phyloP scores from a whole-genome alignment of 2,888 invertebrate species.

The Choreutis nemorana region DNA sequence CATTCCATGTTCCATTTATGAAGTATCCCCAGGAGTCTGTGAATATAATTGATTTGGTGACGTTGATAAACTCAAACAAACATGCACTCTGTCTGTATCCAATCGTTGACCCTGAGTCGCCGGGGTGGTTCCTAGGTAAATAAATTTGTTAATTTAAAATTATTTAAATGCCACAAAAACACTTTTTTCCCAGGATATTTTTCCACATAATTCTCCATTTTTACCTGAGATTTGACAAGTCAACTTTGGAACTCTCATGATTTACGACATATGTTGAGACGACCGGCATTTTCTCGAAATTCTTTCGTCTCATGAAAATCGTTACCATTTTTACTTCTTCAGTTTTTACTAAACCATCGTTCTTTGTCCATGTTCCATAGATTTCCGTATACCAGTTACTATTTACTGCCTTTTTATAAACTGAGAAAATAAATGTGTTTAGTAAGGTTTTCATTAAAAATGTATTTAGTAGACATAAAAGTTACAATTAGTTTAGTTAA shows the following conservation, averaged over 20 bases:
- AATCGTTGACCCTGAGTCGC: slow-evolving; percentile 22
- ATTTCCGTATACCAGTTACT: slow-evolving; percentile 22
- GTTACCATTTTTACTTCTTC: slow-evolving; percentile 14
- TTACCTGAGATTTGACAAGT: slow-evolving; percentile 24
- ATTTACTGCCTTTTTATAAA: slow-evolving; percentile 26
- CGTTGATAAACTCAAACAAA: slow-evolving; percentile 35
- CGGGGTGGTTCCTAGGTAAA: slow-evolving; percentile 22
- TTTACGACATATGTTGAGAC: slow-evolving; percentile 13
- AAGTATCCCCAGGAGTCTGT: slow-evolving; percentile 36
- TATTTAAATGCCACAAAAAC: neutral
- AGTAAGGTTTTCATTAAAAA: neutral
- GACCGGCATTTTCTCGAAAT: slow-evolving; percentile 20
- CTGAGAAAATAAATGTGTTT: slow-evolving; percentile 17
- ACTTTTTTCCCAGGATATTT: neutral
- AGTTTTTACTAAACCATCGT: slow-evolving; percentile 20
- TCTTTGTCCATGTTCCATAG: slow-evolving; percentile 29
- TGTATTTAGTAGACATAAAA: neutral
- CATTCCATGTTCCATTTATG: slow-evolving; percentile 34
- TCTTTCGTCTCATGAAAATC: slow-evolving; percentile 25
- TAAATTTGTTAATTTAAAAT: neutral
- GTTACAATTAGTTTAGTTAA: too few species aligned
- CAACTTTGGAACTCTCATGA: slow-evolving; percentile 23
- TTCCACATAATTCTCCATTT: too few species aligned
- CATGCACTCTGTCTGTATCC: slow-evolving; percentile 20
- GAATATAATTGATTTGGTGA: slow-evolving; percentile 20